Conservation (phyloP, 2,113 vertebrate genomes). For the Sialia sialis region DNA sequence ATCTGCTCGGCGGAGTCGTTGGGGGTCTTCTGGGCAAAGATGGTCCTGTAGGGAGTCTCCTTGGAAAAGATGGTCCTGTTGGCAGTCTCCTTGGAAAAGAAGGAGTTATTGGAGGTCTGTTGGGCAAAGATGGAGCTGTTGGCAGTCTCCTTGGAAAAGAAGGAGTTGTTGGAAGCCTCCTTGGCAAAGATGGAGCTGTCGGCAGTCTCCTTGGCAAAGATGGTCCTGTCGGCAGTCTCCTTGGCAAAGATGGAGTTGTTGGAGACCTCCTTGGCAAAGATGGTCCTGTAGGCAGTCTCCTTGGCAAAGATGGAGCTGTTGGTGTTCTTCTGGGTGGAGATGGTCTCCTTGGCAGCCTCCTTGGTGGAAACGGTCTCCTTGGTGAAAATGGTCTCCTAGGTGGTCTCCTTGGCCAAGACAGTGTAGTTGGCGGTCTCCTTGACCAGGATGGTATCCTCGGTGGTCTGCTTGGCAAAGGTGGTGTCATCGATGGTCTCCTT, state of each 20-base stretch:
- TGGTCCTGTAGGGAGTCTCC: accelerated
- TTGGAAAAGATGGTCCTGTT: not conserved
- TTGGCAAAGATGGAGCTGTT: accelerated
- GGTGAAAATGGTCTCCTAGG: accelerated
- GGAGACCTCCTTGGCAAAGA: accelerated
- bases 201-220: accelerated
- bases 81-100: not conserved
- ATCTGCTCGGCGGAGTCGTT: accelerated
- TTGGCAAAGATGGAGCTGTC: accelerated
- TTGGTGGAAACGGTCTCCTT: not conserved
- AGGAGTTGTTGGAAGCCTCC: accelerated
- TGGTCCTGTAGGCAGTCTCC: accelerated
- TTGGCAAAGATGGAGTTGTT: accelerated
- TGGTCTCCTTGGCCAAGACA: accelerated
- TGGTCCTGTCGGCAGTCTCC: accelerated
- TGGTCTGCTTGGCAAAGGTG: not conserved
- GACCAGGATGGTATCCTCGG: not conserved
- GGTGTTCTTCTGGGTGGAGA: not conserved
- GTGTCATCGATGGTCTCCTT: not conserved
- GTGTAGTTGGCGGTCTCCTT: not conserved
- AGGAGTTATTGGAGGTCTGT: accelerated
- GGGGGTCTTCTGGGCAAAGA: not conserved
- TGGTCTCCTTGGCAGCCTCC: accelerated
- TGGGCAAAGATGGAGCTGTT: accelerated
- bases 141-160: accelerated